Evolutionary conservation across 2,888 invertebrate species (phyloP).

Genomic region (Eurytoma californica): DNA sequence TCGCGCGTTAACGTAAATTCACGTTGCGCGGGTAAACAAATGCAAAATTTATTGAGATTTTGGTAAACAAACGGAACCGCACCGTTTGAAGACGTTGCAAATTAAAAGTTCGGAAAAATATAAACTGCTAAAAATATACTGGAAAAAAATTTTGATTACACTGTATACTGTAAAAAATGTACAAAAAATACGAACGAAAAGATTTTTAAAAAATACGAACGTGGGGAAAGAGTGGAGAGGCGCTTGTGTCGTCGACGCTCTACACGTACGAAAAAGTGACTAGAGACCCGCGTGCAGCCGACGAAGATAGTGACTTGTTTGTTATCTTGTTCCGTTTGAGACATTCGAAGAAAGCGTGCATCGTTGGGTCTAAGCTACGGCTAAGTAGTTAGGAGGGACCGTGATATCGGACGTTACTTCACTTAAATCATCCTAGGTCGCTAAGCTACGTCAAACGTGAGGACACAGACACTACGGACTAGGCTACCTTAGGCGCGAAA

Average conservation of each 20-base stretch:
- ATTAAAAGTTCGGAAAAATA: too few relatives aligned
- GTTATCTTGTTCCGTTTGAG: conserved; percentile 19
- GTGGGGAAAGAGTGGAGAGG: background rate
- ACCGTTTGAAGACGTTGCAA: too few relatives aligned
- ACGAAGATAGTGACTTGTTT: conserved; percentile 63
- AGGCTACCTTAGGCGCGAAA: too few relatives aligned
- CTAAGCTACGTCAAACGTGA: conserved; percentile 63
- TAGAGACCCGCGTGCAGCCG: conserved; percentile 74
- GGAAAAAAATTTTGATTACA: background rate
- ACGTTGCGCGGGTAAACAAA: too few relatives aligned
- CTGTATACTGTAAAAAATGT: background rate
- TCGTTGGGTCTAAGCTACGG: conserved; percentile 73
- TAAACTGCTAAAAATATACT: too few relatives aligned
- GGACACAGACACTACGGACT: conserved; percentile 34
- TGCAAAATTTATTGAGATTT: too few relatives aligned
- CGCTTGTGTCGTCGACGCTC: background rate
- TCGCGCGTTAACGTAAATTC: too few relatives aligned
- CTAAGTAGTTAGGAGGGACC: conserved; percentile 76
- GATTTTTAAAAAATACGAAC: background rate
- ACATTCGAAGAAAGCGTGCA: conserved; percentile 69
- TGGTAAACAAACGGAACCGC: too few relatives aligned
- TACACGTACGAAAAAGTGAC: conserved; percentile 61
- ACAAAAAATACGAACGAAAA: background rate
- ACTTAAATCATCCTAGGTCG: conserved; percentile 71
- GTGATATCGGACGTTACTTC: conserved; percentile 76